Evolutionary conservation across 2,113 vertebrate species (phyloP), one percentile per base, ranked within the genome.

Genomic region (Ornithorhynchus anatinus): DNA sequence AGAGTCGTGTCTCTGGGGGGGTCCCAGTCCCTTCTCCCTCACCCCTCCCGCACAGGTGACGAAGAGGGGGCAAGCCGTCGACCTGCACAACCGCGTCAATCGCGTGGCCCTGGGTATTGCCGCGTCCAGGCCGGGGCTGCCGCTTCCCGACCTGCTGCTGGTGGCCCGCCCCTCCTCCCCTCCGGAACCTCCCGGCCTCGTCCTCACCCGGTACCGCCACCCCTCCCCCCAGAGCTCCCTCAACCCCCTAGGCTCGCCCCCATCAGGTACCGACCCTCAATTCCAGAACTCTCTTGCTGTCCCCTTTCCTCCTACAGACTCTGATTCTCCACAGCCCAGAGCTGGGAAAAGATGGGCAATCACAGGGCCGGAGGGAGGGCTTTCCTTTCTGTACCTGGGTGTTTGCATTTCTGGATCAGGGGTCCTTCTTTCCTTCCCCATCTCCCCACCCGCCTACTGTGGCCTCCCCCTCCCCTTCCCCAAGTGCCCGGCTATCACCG

Each of bases 131-230:
- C 88, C 86, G 0, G 59, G 61, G 25, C 59, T 84, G 33, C 23
- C 57, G n/a, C 52, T 88, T 22, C 89, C 89, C 0, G 85, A 89
- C 58, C 35, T 87, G 54, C 64, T 91, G 75, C 78, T 89, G 32
- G 42, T 89, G 0, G 89, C 81, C 2, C 61, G 36, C 44, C 83
- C 75, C 2, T 5, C 52, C 0, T 43, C 59, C 7, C 15, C 5
- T 47, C 22, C 3, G 38, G n/a, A 42, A 2, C 12, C 17, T 25
- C 7, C 70, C 5, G 2, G 2, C 47, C 69, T 87, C 10, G 0
- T 48, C 40, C 75, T 87, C 27, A 81, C 85, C 80, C 85, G 85
- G 82, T 87, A 50, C 60, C 31, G 10, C 15, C 8, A 17, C 1
- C 3, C 33, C 20, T 27, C 1, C 15, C n/a, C 14, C 14, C 9